Percentiles rank a stretch among this genome's conserved stretches.
These are phyloP conservation scores for Albula goreensis DNA, from an alignment of 2,113 vertebrate genomes.

Conservation along the genomic window DNA sequence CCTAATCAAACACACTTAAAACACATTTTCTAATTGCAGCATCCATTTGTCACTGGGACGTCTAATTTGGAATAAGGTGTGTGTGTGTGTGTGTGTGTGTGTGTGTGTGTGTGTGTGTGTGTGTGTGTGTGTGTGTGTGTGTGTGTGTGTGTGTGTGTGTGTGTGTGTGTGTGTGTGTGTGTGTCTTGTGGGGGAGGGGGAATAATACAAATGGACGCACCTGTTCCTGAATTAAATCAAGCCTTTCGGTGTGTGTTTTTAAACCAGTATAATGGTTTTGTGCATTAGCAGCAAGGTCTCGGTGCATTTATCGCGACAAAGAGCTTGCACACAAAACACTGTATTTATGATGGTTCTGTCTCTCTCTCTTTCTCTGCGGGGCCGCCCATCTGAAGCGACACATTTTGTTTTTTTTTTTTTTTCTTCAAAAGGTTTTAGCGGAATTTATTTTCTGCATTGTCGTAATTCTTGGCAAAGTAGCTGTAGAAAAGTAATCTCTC, in stretches of 20 bases:
- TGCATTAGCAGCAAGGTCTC: conserved; percentile 44
- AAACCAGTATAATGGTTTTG: conserved; percentile 63
- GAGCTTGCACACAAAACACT: not conserved
- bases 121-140: conserved; percentile 5
- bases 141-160: conserved; percentile 22
- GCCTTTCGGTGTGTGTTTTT: conserved; percentile 65
- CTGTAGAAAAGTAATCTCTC: conserved; percentile 20
- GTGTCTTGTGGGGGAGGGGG: conserved; percentile 48
- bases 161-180: not conserved
- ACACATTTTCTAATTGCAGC: conserved; percentile 19
- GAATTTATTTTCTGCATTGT: conserved; percentile 11
- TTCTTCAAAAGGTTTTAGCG: not conserved
- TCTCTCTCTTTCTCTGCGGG: not conserved
- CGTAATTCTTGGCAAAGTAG: conserved; percentile 22
- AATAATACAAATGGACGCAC: conserved; percentile 72
- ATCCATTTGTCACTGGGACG: conserved; percentile 5
- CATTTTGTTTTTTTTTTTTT: not conserved
- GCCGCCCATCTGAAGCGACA: not conserved
- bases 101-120: conserved; percentile 17
- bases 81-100: conserved; percentile 24
- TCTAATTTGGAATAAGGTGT: not conserved
- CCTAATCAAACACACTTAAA: conserved; percentile 10
- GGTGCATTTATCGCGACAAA: not conserved
- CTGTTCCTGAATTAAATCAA: conserved; percentile 76
- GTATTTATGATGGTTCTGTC: not conserved